Base-by-base conservation (phyloP, 2,797 vertebrate species). In the Oreochromis grahami region DNA sequence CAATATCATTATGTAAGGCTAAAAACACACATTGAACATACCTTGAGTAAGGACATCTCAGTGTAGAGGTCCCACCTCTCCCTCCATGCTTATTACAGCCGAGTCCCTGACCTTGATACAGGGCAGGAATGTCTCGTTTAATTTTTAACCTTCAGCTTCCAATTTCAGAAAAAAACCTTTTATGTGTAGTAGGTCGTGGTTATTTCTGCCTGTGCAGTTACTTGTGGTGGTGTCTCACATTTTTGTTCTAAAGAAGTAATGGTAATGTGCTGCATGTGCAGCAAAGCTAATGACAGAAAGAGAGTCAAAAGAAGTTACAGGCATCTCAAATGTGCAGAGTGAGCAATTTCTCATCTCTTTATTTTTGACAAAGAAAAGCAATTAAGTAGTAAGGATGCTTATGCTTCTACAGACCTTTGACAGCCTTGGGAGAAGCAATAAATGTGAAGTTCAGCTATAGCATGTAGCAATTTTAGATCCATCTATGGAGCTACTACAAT, bases 311-410 rank as follows among this genome's bases (percentile, higher is more conserved):
- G 41, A 43, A 48, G 60, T 12, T 84, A 91, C 95, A 51, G 80
- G 63, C 91, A 88, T 89, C 84, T 83, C 29, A 78, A 94, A 94
- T 92, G 80, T 93, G 94, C 91, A 76, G 86, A 86, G 83, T 84
- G 84, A 89, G 91, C 88, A 19, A 90, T 94, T 95, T 93, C 87
- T 80, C 82, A 36, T 89, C 85, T 78, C 84, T 86, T 88, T 55
- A 41, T 84, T 92, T 93, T 84, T 88, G 88, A 95, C 94, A 94
- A 96, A 94, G 91, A 90, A 94, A 96, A 94, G 93, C 86, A 96
- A 96, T 95, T 95, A 96, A 92, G 83, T 76, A 87, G 80, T 48
- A 87, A 88, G 81, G 84, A 88, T 80, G 82, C 86, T 85, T 86
- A 91, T 88, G 83, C 89, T 88, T 85, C 83, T 94, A 93, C 77